Evolutionary conservation across 2,888 invertebrate genomes (phyloP).

Genomic region (Nebria salina): DNA sequence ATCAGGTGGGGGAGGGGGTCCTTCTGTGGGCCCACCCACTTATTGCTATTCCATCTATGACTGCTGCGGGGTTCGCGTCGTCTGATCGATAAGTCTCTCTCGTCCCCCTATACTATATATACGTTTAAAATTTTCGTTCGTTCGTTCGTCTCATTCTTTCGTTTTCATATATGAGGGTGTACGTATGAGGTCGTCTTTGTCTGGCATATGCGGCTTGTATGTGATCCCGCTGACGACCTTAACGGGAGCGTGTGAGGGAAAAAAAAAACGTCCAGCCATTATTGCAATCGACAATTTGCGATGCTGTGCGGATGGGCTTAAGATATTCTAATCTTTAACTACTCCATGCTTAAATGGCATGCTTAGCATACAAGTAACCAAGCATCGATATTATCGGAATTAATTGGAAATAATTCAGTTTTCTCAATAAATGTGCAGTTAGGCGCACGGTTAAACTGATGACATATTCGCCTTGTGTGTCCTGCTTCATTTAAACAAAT

Average conservation of each 20-base stretch:
- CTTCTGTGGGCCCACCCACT: slow-evolving; percentile 37
- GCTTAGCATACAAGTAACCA: no score
- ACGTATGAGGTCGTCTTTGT: not conserved
- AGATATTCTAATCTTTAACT: not conserved
- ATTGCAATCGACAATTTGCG: slow-evolving; percentile 5
- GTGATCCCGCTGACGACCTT: not conserved
- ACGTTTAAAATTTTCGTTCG: not conserved
- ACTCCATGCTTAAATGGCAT: no score
- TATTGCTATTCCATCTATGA: slow-evolving; percentile 45
- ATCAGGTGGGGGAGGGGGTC: slow-evolving; percentile 12
- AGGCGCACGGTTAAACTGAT: no score
- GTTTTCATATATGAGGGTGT: not conserved
- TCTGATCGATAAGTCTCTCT: slow-evolving; percentile 41
- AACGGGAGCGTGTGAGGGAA: not conserved
- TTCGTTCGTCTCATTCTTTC: not conserved
- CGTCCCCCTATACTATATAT: slow-evolving; percentile 10
- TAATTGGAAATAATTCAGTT: no score
- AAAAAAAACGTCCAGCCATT: slow-evolving; percentile 1
- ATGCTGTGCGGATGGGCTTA: not conserved
- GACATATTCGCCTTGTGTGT: not conserved
- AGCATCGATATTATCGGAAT: no score
- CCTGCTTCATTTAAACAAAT: not conserved
- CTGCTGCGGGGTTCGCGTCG: slow-evolving; percentile 26
- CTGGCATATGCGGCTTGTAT: not conserved
- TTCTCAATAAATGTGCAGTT: no score